phyloP scores from a whole-genome alignment of 2,888 invertebrate genomes.

The Entomobrya multifasciata region DNA sequence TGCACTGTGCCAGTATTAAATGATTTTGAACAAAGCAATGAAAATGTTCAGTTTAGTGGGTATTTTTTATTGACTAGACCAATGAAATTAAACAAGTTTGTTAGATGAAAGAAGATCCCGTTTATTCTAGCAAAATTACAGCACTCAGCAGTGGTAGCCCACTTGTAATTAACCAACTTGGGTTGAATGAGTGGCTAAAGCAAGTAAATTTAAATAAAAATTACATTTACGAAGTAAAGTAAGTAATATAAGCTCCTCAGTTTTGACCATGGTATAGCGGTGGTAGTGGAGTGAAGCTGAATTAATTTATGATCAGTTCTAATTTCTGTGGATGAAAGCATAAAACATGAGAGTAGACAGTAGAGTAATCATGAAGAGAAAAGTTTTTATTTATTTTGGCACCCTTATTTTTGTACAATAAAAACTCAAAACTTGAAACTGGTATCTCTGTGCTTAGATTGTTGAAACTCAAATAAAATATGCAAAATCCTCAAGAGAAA shows the following conservation, averaged over 20 bases:
- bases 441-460: not conserved
- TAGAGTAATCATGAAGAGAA: not conserved
- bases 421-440: not conserved
- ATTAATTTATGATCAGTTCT: too few species aligned
- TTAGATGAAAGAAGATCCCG: not conserved
- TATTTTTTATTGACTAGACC: not conserved
- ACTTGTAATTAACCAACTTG: too few species aligned
- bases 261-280: too few species aligned
- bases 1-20: too few species aligned
- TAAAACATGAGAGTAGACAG: not conserved
- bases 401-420: not conserved
- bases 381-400: constrained; percentile 28
- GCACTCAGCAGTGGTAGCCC: not conserved
- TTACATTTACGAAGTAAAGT: too few species aligned
- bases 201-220: not conserved
- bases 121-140: not conserved
- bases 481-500: not conserved
- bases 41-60: not conserved
- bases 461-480: not conserved
- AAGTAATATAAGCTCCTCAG: too few species aligned
- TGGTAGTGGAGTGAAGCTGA: too few species aligned
- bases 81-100: not conserved
- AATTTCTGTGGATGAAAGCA: too few species aligned
- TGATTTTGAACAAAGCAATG: too few species aligned
- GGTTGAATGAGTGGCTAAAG: not conserved